These are phyloP conservation scores for Taeniopygia guttata DNA, from an alignment of 2,797 vertebrate species.

Conservation along the genomic window DNA sequence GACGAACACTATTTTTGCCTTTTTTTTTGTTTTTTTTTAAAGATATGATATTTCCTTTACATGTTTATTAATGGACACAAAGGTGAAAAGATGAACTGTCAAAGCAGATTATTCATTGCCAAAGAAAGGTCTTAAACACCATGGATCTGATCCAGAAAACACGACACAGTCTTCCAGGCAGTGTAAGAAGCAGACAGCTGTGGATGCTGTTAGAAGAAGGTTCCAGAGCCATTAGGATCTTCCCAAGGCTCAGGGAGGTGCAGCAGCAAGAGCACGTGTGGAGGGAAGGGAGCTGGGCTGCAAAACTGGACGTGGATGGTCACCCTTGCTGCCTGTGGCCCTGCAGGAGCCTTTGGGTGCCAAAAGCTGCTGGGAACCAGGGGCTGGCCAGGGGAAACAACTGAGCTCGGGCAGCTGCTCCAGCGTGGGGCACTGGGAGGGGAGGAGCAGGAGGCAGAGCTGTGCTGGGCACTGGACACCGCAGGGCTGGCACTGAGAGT, in stretches of 20 bases:
- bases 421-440: accelerated
- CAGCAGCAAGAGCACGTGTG: accelerated
- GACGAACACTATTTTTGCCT: background rate
- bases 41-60: background rate
- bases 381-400: accelerated
- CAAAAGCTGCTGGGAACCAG: background rate
- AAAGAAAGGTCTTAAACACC: background rate
- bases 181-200: background rate
- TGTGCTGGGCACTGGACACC: background rate
- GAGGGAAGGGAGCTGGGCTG: background rate
- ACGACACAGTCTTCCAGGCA: background rate
- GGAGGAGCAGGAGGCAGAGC: background rate
- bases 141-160: background rate
- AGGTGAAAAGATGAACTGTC: constrained; percentile 23
- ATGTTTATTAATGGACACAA: background rate
- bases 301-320: accelerated
- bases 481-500: background rate
- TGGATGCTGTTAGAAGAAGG: background rate
- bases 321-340: accelerated
- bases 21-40: background rate
- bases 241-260: background rate
- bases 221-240: background rate
- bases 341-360: background rate
- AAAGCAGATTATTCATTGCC: background rate
- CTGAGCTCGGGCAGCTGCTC: background rate